phyloP scores from a whole-genome alignment of 2,888 invertebrate species.

The Julus scandinavius region DNA sequence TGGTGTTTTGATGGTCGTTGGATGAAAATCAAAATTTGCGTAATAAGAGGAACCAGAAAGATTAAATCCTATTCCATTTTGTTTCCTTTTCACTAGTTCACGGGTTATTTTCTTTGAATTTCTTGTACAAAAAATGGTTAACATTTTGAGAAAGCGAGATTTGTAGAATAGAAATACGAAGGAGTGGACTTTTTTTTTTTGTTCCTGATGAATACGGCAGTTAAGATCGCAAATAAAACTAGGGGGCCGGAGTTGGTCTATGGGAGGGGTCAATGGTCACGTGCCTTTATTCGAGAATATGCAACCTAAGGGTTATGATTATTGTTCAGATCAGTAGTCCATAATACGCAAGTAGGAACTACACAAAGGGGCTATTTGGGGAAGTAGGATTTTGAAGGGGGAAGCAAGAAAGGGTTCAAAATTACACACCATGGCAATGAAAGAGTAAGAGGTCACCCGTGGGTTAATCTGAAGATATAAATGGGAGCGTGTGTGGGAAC shows the following conservation, averaged over 20 bases:
- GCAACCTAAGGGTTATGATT: neutral
- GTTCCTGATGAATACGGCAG: neutral
- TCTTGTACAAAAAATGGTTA: neutral
- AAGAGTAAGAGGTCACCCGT: neutral
- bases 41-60: neutral
- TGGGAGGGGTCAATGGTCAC: slow-evolving; percentile 14
- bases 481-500: neutral
- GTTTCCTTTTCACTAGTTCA: neutral
- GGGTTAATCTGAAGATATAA: neutral
- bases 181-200: neutral
- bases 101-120: neutral
- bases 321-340: neutral
- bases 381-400: neutral
- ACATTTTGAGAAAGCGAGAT: neutral
- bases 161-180: neutral
- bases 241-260: neutral
- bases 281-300: neutral
- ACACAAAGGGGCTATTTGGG: neutral
- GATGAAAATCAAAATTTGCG: neutral
- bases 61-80: neutral
- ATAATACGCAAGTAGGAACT: neutral
- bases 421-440: neutral
- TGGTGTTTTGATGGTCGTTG: too few species aligned
- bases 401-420: neutral
- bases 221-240: neutral